Percentiles rank a stretch among this genome's conserved stretches.
Conservation (phyloP, 2,113 vertebrate genomes). For the Mus spicilegus region DNA sequence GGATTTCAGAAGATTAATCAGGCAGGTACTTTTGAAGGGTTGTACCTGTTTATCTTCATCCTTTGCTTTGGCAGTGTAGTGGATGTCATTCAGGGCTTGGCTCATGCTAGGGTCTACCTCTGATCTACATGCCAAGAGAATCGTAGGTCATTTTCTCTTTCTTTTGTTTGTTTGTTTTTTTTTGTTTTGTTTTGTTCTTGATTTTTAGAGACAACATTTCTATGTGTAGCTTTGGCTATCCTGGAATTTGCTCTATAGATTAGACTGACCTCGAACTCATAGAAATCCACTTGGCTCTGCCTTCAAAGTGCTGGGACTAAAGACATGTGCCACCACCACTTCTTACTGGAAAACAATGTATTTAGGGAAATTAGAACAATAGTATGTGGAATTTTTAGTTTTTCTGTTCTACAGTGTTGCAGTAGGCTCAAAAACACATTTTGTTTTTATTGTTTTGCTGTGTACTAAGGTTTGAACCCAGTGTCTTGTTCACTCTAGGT, state of each 20-base stretch:
- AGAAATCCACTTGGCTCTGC: neutral
- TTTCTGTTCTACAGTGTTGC: neutral
- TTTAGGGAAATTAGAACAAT: constrained; percentile 14
- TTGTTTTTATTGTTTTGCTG: neutral
- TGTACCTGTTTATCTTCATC: neutral
- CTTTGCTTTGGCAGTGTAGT: neutral
- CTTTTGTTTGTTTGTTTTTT: no score
- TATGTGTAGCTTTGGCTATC: neutral
- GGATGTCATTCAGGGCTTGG: neutral
- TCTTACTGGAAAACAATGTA: neutral
- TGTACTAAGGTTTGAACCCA: neutral
- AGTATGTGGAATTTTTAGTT: neutral
- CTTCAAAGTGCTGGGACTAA: neutral
- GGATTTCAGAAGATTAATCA: constrained; percentile 43
- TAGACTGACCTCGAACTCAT: neutral
- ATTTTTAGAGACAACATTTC: neutral
- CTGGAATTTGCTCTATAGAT: neutral
- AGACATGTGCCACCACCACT: neutral
- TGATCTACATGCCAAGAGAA: neutral
- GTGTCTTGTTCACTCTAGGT: neutral
- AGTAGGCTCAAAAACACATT: neutral
- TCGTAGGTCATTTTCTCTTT: neutral
- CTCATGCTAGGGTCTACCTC: neutral
- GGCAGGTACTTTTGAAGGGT: constrained; percentile 10
- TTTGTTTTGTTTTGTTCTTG: neutral